Percentiles rank a stretch among this genome's conserved stretches.
These are phyloP conservation scores for Penaeus vannamei DNA, from an alignment of 1,140 invertebrate species.

Conservation along the genomic window DNA sequence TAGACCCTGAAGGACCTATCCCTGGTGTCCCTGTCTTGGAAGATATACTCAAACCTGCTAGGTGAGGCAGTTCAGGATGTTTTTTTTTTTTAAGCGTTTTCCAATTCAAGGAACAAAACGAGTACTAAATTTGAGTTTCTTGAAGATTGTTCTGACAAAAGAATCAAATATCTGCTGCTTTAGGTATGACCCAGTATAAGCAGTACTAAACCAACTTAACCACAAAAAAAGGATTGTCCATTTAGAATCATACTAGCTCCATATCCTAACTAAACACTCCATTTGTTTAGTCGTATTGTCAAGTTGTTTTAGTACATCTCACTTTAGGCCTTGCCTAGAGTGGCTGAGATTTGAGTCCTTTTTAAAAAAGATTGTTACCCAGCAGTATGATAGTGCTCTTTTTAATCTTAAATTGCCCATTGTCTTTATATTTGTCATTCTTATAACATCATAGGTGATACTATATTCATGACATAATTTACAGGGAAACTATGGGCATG, in stretches of 20 bases:
- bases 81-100: constrained; percentile 23
- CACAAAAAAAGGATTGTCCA: background rate
- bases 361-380: no score
- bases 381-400: no score
- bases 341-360: no score
- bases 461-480: constrained; percentile 50
- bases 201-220: no score
- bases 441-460: background rate
- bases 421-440: constrained; percentile 4
- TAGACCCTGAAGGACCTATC: constrained; percentile 78
- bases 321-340: background rate
- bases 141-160: no score
- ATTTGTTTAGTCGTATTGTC: background rate
- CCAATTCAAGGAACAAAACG: background rate
- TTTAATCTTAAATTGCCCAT: background rate
- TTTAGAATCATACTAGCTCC: background rate
- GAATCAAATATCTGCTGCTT: no score
- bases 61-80: constrained; percentile 72
- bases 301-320: background rate
- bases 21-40: constrained; percentile 85
- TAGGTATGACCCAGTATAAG: no score
- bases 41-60: constrained; percentile 84
- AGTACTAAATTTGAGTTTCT: no score
- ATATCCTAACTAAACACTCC: background rate
- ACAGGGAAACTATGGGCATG: constrained; percentile 89